These are phyloP conservation scores for Thymelicus acteon DNA, from an alignment of 2,888 invertebrate species.

Conservation along the genomic window DNA sequence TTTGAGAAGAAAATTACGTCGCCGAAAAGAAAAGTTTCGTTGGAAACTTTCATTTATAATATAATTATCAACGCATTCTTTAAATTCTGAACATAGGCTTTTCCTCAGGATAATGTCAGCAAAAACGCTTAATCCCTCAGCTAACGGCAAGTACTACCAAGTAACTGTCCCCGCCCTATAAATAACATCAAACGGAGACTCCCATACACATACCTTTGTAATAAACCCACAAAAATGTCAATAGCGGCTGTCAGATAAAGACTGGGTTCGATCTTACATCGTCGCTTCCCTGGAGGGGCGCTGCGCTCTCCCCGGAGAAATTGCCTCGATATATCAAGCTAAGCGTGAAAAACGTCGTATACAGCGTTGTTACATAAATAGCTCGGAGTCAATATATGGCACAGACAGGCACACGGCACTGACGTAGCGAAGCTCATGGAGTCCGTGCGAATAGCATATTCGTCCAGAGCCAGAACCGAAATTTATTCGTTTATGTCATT, in stretches of 20 bases:
- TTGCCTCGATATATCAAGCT: conserved; percentile 34
- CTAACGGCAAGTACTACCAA: too few relatives aligned
- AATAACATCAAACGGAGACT: conserved; percentile 6
- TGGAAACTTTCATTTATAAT: too few relatives aligned
- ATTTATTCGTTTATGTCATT: too few relatives aligned
- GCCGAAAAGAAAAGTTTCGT: too few relatives aligned
- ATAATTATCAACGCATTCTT: too few relatives aligned
- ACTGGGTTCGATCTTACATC: conserved; percentile 13
- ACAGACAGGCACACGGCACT: neutral
- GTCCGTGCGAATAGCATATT: too few relatives aligned
- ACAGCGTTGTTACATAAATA: conserved; percentile 21
- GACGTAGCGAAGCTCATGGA: too few relatives aligned
- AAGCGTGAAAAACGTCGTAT: conserved; percentile 33
- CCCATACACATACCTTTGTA: neutral
- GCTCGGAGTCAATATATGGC: conserved; percentile 14
- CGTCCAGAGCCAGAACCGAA: too few relatives aligned
- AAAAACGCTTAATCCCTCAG: too few relatives aligned
- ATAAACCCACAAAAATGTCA: conserved; percentile 19
- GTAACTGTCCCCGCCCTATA: neutral
- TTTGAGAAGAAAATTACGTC: too few relatives aligned
- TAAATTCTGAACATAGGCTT: too few relatives aligned
- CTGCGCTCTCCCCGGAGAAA: conserved; percentile 31
- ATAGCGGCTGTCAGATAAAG: conserved; percentile 25
- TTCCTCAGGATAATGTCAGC: too few relatives aligned
- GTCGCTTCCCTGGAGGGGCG: conserved; percentile 16